Conservation (phyloP, 2,797 vertebrate species). For the Smutsia gigantea region DNA sequence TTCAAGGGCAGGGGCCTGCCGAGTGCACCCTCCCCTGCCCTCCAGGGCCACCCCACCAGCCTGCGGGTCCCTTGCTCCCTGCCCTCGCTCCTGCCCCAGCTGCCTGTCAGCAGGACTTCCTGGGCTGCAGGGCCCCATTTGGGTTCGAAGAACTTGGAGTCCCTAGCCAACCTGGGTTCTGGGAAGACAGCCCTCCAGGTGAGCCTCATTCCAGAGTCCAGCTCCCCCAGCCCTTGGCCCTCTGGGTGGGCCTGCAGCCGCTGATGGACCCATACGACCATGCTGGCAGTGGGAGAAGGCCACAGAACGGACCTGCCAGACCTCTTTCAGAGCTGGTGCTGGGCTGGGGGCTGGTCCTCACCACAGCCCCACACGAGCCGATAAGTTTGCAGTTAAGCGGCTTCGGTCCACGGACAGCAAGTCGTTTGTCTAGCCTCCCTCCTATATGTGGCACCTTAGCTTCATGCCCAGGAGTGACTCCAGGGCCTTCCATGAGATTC, state of each 20-base stretch:
- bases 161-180: neutral
- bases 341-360: neutral
- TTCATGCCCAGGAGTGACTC: rapidly evolving
- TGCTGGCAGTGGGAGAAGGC: neutral
- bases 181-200: neutral
- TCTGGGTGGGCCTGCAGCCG: neutral
- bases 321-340: neutral
- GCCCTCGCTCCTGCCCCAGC: neutral
- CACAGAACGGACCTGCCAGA: rapidly evolving
- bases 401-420: neutral
- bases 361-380: no score
- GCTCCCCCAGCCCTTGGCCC: neutral
- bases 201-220: neutral
- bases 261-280: no score
- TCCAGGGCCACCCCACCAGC: neutral
- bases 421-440: neutral
- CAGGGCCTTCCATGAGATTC: neutral
- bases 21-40: neutral
- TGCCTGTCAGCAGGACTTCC: neutral
- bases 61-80: neutral
- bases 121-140: no score
- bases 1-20: neutral
- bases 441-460: neutral
- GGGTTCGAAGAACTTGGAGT: neutral
- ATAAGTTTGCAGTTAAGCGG: no score